Evolutionary conservation across 2,888 invertebrate species (phyloP), one percentile per base, ranked within the genome.

Genomic region (Rhagium mordax): DNA sequence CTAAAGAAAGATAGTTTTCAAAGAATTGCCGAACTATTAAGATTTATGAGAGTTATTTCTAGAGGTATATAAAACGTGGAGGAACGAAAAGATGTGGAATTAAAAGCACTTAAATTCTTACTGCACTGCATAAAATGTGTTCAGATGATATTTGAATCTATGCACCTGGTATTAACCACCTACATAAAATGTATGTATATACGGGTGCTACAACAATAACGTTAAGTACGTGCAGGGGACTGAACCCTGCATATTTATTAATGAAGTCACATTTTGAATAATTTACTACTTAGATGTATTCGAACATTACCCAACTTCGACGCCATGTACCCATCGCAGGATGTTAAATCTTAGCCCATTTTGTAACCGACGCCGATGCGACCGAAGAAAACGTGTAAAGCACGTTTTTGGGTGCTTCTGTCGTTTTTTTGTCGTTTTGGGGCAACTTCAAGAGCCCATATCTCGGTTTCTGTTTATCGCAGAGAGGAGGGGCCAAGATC

Each of bases 121-220:
- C 41, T 41, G 41, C 41, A 41, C 41, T 3, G 41, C 41, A 41
- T 41, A 41, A 41, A 41, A 41, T 41, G 41, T 41, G 6, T 41
- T 41, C 41, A 41, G 13, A 41, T 41, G 41, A 41, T 41, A 41
- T 29, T 29, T 33, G 59, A 59, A 59, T 59, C 59, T 59, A 59
- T 15, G 59, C 33, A 59, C 59, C 16, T 29, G 29, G 16, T 29
- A 27, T 29, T 33, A 59, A 59, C 59, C 59, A 59, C 59, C 59
- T 59, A 59, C 59, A 33, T 59, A 33, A 10, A 29, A 15, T 59
- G 7, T 21, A 33, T 21, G 33, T 33, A 59, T 33, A 59, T 59
- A 59, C 59, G 59, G 59, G 59, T 59, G 33, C 16, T 33, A 59
- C 33, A 59, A 59, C 59, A 59, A 59, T 59, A 27, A 59, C 6